These are phyloP conservation scores for Autographa pulchrina DNA, from an alignment of 2,888 invertebrate species.

Conservation along the genomic window DNA sequence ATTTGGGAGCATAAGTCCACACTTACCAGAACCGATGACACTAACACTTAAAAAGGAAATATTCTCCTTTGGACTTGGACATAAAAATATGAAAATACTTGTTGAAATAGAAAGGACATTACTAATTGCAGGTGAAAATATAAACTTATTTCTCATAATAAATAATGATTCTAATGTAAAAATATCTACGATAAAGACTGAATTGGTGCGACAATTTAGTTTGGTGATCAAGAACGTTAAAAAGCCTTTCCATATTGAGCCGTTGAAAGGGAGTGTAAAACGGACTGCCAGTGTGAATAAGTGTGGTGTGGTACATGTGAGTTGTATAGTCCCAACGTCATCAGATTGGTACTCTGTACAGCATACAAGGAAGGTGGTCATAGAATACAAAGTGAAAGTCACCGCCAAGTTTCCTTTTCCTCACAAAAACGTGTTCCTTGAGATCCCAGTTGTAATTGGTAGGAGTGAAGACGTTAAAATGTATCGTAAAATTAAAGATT, in stretches of 20 bases:
- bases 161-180: background rate
- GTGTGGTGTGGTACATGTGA: background rate
- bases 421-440: background rate
- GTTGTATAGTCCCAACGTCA: background rate
- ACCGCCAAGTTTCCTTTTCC: background rate
- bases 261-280: background rate
- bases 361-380: background rate
- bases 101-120: background rate
- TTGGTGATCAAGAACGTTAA: background rate
- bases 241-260: background rate
- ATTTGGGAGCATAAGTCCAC: background rate
- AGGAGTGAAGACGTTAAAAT: background rate
- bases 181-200: background rate
- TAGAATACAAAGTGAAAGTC: background rate
- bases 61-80: background rate
- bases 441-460: background rate
- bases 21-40: background rate
- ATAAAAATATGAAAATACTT: background rate
- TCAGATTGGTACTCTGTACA: background rate
- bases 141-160: background rate
- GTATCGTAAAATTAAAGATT: background rate
- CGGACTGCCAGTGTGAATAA: background rate
- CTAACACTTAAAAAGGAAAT: background rate
- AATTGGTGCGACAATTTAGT: background rate
- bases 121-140: background rate